Evolutionary conservation across 2,113 vertebrate species (phyloP).

Genomic region (Pteropus alecto): DNA sequence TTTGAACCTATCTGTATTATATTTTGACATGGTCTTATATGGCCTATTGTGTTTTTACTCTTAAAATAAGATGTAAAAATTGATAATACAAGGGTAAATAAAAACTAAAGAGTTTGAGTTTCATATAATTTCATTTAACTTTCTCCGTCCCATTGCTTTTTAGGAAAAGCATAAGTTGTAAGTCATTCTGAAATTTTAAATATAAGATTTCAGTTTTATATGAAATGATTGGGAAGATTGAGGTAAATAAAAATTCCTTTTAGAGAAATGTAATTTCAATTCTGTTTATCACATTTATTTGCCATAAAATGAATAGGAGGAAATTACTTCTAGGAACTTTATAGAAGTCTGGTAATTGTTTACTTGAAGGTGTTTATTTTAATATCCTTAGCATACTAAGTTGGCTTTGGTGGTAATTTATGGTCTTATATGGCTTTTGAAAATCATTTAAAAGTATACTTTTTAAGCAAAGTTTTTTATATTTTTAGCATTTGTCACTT

Average conservation of each 20-base stretch:
- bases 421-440: not conserved
- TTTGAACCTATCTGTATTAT: not conserved
- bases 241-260: constrained; percentile 45
- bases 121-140: constrained; percentile 36
- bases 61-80: constrained; percentile 37
- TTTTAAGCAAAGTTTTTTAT: not conserved
- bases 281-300: constrained; percentile 40
- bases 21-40: constrained; percentile 59
- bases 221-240: not conserved
- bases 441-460: not conserved
- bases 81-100: constrained; percentile 5
- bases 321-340: constrained; percentile 34
- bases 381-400: constrained; percentile 31
- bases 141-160: not conserved
- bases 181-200: constrained; percentile 35
- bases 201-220: constrained; percentile 20
- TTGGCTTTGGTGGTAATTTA: constrained; percentile 39
- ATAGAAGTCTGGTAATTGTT: constrained; percentile 27
- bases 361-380: constrained; percentile 43
- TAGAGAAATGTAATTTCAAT: constrained; percentile 32
- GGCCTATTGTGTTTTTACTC: not conserved
- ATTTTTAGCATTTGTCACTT: constrained; percentile 46
- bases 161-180: constrained; percentile 38
- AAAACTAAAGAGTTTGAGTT: constrained; percentile 39
- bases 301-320: not conserved